Percentiles rank a stretch among this genome's conserved stretches.
Conservation (phyloP, 2,797 vertebrate species). For the Neosalanx taihuensis region DNA sequence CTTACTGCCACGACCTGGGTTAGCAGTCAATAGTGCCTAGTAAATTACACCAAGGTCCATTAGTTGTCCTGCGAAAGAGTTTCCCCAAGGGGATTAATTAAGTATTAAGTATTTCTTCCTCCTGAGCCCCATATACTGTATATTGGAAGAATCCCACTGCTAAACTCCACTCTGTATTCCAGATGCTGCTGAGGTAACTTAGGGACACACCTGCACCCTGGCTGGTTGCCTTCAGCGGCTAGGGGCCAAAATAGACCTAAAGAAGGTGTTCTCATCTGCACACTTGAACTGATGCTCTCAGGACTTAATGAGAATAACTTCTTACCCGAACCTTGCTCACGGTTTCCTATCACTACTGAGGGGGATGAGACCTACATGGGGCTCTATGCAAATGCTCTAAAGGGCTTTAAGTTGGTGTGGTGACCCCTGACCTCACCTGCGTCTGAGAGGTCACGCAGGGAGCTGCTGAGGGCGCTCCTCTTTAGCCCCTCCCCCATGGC, state of each 20-base stretch:
- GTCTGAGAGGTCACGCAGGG: constrained; percentile 91
- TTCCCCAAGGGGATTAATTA: too few species aligned
- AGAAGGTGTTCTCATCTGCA: constrained; percentile 10
- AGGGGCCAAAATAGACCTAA: not conserved
- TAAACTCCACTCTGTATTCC: not conserved
- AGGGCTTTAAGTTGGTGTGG: not conserved
- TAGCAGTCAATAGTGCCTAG: constrained; percentile 41
- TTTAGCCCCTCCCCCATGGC: constrained; percentile 89
- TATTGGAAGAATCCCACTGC: not conserved
- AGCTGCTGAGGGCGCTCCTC: constrained; percentile 94
- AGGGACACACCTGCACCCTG: not conserved
- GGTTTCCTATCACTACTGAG: constrained; percentile 29
- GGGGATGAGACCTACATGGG: not conserved
- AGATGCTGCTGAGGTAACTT: constrained; percentile 4
- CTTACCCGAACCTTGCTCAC: constrained; percentile 41
- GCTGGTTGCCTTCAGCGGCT: constrained; percentile 9
- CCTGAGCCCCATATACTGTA: too few species aligned
- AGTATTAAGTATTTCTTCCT: constrained; percentile 12
- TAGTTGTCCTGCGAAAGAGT: constrained; percentile 16
- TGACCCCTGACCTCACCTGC: constrained; percentile 78
- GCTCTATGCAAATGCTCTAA: not conserved
- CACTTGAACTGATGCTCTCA: not conserved
- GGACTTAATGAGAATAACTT: constrained; percentile 13
- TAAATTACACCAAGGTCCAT: constrained; percentile 48
- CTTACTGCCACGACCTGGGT: constrained; percentile 21